Base-by-base conservation (phyloP, 1,140 invertebrate genomes). In the Ephestia elutella region DNA sequence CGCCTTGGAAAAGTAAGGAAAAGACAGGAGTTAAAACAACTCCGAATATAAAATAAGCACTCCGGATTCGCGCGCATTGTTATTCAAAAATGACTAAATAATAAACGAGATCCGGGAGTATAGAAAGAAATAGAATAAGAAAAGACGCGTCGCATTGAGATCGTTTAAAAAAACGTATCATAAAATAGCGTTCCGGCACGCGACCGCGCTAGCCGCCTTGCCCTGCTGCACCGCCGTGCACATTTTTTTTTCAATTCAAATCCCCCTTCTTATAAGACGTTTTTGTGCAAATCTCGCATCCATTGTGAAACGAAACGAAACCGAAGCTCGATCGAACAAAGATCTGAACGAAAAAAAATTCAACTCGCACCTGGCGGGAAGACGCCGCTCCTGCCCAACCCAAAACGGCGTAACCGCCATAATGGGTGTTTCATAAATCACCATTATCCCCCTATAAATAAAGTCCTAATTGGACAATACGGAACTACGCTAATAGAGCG, bases 201-300 rank as follows among this genome's bases (percentile, higher is more conserved):
- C 80, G 82, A 76, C 78, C 60, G 60, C 80, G 80, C 80, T 79
- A 74, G 77, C 62, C 57, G 60, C 56, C 17, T 54, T 49, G 19
- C 60, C 59, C 60, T 48, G 69, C 63, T 70, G 68, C 76, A 71
- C 72, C 55, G 61, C 61, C 56, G 44, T 73, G 77, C 77, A 72
- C 68, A 67, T 72, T 56, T 79, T 82, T 82, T 83, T 80, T 63
- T 66, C 15, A n/a, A 44, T 15, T 44, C 57, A 57, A 60, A 60
- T 51, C 64, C 69, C 75, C 74, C 69, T 68, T 74, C 75, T 76
- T 70, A 70, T 68, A 65, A 76, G 67, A 73, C 62, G 78, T 84
- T 87, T 84, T 85, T 86, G 80, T 84, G 85, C 80, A 80, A 85
- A 86, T 79, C 82, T 83, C 78, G 68, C 73, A 74, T 65, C 68